These are phyloP conservation scores for Mythimna vitellina DNA, from an alignment of 2,888 invertebrate species.

Conservation along the genomic window DNA sequence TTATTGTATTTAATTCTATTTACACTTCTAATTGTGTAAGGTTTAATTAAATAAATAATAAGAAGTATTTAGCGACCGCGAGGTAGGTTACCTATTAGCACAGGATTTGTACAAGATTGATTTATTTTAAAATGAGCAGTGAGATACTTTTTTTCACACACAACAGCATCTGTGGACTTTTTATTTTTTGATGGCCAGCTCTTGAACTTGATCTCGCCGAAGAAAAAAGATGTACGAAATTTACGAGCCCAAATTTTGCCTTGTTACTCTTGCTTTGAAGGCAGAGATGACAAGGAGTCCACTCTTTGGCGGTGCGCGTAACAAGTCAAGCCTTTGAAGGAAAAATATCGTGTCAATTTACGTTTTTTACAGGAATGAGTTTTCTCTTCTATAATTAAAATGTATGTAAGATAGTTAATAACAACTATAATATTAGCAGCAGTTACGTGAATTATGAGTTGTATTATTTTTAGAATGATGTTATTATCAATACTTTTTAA, in stretches of 20 bases:
- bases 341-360: too few relatives aligned
- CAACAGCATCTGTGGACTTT: not conserved
- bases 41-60: not conserved
- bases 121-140: not conserved
- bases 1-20: slow-evolving; percentile 11
- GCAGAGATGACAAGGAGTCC: not conserved
- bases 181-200: not conserved
- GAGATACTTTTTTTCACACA: not conserved
- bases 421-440: too few relatives aligned
- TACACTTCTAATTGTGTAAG: not conserved
- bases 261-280: not conserved
- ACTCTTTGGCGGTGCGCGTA: not conserved
- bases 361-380: too few relatives aligned
- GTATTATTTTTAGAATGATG: too few relatives aligned
- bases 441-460: too few relatives aligned
- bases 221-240: not conserved
- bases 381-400: too few relatives aligned
- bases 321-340: not conserved
- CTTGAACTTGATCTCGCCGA: not conserved
- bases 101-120: not conserved
- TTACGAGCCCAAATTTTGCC: not conserved
- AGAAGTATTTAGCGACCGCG: not conserved
- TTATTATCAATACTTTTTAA: too few relatives aligned
- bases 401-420: too few relatives aligned
- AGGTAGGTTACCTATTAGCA: not conserved